Evolutionary conservation across 2,113 vertebrate species (phyloP), one percentile per base, ranked within the genome.

Genomic region (Hippocampus comes): DNA sequence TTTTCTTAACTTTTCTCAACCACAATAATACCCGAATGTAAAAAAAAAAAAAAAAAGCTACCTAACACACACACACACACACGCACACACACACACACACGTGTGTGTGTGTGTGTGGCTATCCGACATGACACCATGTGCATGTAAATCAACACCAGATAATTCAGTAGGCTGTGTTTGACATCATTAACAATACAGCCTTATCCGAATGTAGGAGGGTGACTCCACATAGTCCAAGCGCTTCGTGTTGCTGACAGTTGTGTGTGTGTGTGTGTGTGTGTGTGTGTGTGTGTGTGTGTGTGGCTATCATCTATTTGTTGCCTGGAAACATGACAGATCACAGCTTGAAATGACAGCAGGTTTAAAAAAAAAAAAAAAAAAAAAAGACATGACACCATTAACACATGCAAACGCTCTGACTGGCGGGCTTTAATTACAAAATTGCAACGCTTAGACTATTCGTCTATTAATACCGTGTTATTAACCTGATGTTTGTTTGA

Each of bases 111-210:
- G n/a, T n/a, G n/a, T n/a, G n/a, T n/a, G n/a, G n/a, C n/a, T n/a
- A n/a, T n/a, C n/a, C n/a, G n/a, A n/a, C n/a, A n/a, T n/a, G n/a
- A n/a, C n/a, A n/a, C n/a, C n/a, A n/a, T n/a, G n/a, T 49, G 30
- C n/a, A 68, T 49, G 60, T 76, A 80, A 73, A 85, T 69, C 78
- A 73, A 82, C 72, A 76, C 25, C 66, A 82, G 59, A 46, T 38
- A 34, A 38, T 38, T 38, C 43, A 46, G 43, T 14, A 46, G 59
- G 64, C 74, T 69, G 75, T 86, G 82, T 88, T 82, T 85, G 59
- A 86, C 86, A 82, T 83, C 25, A 83, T 89, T 90, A 87, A 86
- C 77, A 88, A 84, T 78, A 63, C 53, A 86, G 86, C 79, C 80
- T 48, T 46, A 74, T 74, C 67, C 67, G 38, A 41, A 23, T 78